Evolutionary conservation across 2,888 invertebrate genomes (phyloP).

Genomic region (Drosophila neotestacea): DNA sequence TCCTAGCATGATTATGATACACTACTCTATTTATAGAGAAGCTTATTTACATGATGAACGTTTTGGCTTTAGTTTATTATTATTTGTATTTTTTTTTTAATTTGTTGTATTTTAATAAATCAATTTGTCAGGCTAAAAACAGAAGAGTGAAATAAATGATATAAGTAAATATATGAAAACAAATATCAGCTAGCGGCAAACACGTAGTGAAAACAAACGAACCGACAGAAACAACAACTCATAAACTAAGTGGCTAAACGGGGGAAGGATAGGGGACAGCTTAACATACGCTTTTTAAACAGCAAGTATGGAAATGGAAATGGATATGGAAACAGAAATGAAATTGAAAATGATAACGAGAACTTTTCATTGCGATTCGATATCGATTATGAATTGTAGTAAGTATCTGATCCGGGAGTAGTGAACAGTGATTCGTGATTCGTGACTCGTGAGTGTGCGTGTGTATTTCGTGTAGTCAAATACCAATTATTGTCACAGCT

Average conservation of each 20-base stretch:
- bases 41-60: slow-evolving; percentile 75
- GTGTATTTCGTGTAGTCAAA: slow-evolving; percentile 58
- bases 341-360: slow-evolving; percentile 19
- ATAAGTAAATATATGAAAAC: slow-evolving; percentile 46
- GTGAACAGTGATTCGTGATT: slow-evolving; percentile 34
- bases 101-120: slow-evolving; percentile 18
- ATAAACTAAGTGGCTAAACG: slow-evolving; percentile 40
- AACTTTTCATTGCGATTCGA: slow-evolving; percentile 39
- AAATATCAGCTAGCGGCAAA: slow-evolving; percentile 58
- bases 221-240: slow-evolving; percentile 74
- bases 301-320: slow-evolving; percentile 64
- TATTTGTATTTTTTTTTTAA: slow-evolving; percentile 21
- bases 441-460: slow-evolving; percentile 25
- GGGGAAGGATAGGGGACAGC: slow-evolving; percentile 17
- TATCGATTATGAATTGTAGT: slow-evolving; percentile 32
- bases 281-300: slow-evolving; percentile 59
- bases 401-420: slow-evolving; percentile 31
- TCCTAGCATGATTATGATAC: slow-evolving; percentile 57
- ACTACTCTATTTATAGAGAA: slow-evolving; percentile 67
- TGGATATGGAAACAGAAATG: neutral
- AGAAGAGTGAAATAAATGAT: slow-evolving; percentile 27
- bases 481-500: slow-evolving; percentile 80
- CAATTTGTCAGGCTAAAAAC: slow-evolving; percentile 46
- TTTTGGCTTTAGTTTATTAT: slow-evolving; percentile 49
- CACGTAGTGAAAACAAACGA: slow-evolving; percentile 73